Evolutionary conservation across 2,113 vertebrate species (phyloP), one percentile per base, ranked within the genome.

Genomic region (Neogobius melanostomus): DNA sequence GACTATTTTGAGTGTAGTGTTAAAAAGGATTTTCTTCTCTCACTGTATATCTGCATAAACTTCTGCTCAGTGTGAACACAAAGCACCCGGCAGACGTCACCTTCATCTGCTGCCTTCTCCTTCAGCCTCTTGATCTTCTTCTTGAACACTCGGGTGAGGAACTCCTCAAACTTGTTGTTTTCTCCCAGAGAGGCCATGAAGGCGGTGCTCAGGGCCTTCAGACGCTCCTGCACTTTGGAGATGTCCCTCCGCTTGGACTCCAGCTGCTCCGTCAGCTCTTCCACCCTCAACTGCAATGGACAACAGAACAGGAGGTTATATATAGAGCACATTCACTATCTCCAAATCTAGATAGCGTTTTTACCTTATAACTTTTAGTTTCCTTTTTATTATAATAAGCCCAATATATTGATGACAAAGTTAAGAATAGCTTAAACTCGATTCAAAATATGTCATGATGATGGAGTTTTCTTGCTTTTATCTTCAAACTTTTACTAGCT

Each of bases 181-280:
- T 96, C 94, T 21, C 95, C 95, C 7, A 99, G 82, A 0, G 93
- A 94, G n/a, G 88, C 62, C 66, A 92, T 89, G 49, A 99, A 97
- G 60, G 88, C 83, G 8, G 91, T 64, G 15, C 83, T 82, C 57
- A 98, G 81, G 11, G 87, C 71, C 79, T 90, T 95, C 77, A 95
- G 91, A 68, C 85, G 88, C 14, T 96, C 94, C 72, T 94, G 93
- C 42, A 98, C 92, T 70, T 83, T 93, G 59, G 15, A 11, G 17
- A 96, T 91, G 61, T 94, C 93, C 72, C 67, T 74, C 61, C 84
- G 93, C 85, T 90, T 97, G 11, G 91, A 60, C 48, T 97, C 93
- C 81, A 98, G 88, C 85, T 94, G 86, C 53, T 88, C 82, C 57
- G 91, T 85, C 56, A 21, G 91, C 66, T 93, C 94, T 53, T 92